phyloP scores from a whole-genome alignment of 2,888 invertebrate species.

The Acheta domesticus region DNA sequence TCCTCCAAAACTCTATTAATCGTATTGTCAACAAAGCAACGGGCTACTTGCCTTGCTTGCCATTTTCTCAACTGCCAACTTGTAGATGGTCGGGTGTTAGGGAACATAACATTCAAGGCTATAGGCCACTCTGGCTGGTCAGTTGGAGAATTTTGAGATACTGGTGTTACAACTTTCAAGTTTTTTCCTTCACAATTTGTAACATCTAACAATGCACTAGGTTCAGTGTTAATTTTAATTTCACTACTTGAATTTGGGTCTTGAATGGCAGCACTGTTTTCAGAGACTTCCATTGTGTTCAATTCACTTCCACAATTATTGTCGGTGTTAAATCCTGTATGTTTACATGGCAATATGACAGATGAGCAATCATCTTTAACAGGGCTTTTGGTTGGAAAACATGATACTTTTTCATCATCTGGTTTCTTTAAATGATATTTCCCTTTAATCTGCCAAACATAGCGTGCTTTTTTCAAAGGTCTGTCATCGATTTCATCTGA shows the following conservation, averaged over 20 bases:
- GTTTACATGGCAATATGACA: neutral
- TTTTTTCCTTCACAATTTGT: neutral
- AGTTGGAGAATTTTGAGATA: neutral
- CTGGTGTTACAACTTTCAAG: neutral
- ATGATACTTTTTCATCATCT: slow-evolving; percentile 26
- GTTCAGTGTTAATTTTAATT: neutral
- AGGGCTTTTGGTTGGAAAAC: slow-evolving; percentile 2
- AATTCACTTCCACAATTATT: neutral
- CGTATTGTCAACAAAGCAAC: slow-evolving; percentile 66
- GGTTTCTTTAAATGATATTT: slow-evolving; percentile 40
- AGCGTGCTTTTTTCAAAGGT: slow-evolving; percentile 64
- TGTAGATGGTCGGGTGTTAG: neutral
- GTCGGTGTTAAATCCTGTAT: neutral
- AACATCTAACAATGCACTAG: neutral
- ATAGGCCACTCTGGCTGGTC: neutral
- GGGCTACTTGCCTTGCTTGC: slow-evolving; percentile 65
- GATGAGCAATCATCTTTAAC: neutral
- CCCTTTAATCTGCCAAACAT: slow-evolving; percentile 66
- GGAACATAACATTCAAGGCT: neutral
- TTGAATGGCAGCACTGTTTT: neutral
- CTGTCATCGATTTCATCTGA: slow-evolving; percentile 55
- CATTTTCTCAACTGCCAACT: slow-evolving; percentile 50
- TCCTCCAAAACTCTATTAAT: slow-evolving; percentile 65
- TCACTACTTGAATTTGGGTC: neutral
- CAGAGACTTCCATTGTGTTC: slow-evolving; percentile 21